Conservation (phyloP, 1,140 invertebrate species). For the Kradibia gibbosae region DNA sequence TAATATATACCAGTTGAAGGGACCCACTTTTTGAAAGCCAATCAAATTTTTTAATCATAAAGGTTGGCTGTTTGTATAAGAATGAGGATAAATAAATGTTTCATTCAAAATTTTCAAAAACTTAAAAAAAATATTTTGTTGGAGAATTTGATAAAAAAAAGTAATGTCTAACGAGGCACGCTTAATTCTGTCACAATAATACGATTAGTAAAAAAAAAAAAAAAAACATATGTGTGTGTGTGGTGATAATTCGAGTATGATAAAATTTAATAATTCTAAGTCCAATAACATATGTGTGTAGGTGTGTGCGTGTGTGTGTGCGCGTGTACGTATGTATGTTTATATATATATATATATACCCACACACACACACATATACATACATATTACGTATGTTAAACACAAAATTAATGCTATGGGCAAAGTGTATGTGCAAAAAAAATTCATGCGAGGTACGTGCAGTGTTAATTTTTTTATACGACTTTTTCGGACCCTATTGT, state of each 20-base stretch:
- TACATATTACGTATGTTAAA: too few species aligned
- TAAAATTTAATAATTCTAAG: constrained; percentile 23
- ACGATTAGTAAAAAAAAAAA: constrained; percentile 3
- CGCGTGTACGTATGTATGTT: too few species aligned
- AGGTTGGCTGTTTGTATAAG: constrained; percentile 10
- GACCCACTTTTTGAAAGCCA: background rate
- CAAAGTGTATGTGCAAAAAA: constrained; percentile 41
- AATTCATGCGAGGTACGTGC: constrained; percentile 43
- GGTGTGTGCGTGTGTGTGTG: too few species aligned
- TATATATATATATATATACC: too few species aligned
- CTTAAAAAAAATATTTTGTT: background rate
- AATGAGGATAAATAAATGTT: background rate
- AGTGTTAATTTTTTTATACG: constrained; percentile 62
- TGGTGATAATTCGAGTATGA: constrained; percentile 35
- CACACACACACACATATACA: too few species aligned
- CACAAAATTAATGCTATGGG: too few species aligned
- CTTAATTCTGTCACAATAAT: constrained; percentile 7
- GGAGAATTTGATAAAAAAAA: too few species aligned
- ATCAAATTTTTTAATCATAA: background rate
- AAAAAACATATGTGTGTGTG: constrained; percentile 10
- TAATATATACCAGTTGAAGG: background rate
- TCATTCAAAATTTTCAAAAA: background rate
- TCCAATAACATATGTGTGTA: too few species aligned
- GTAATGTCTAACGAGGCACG: constrained; percentile 44
- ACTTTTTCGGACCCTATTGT: constrained; percentile 59